phyloP scores from a whole-genome alignment of 1,140 invertebrate species.

The Drosophila ogumai region DNA sequence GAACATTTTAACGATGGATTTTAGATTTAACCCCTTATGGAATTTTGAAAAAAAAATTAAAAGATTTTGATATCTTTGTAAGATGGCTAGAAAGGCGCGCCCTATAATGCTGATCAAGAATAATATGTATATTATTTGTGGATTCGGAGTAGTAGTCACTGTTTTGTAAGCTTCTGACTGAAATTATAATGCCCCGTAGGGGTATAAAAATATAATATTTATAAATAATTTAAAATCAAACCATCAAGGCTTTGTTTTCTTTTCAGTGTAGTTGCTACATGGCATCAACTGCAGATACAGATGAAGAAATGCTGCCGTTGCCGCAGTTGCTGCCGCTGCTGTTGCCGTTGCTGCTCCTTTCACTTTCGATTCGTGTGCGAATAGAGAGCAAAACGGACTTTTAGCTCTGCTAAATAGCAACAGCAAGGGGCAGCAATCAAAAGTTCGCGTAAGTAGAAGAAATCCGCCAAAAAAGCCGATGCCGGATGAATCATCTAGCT shows the following conservation, averaged over 20 bases:
- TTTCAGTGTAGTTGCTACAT: conserved; percentile 10
- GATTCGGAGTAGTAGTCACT: too few species aligned
- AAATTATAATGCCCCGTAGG: too few species aligned
- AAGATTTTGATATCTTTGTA: too few species aligned
- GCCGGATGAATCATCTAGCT: conserved; percentile 68
- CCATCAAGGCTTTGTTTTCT: background rate
- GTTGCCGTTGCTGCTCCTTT: conserved; percentile 71
- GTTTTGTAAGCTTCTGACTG: too few species aligned
- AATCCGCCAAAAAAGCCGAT: conserved; percentile 48
- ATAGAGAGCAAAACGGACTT: conserved; percentile 80
- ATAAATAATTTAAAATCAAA: too few species aligned
- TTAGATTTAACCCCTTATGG: too few species aligned
- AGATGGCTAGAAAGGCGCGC: too few species aligned
- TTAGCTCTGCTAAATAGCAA: conserved; percentile 53
- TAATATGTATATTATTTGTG: too few species aligned
- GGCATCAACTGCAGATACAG: conserved; percentile 37
- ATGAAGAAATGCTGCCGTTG: conserved; percentile 59
- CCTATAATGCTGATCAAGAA: too few species aligned
- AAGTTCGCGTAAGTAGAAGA: conserved; percentile 57
- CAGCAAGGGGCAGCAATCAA: conserved; percentile 45
- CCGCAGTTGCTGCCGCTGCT: conserved; percentile 20
- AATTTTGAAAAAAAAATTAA: too few species aligned
- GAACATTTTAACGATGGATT: too few species aligned
- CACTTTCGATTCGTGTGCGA: conserved; percentile 76
- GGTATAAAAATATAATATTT: too few species aligned